Evolutionary conservation across 2,888 invertebrate species (phyloP).

Genomic region (Tetranychus truncatus): DNA sequence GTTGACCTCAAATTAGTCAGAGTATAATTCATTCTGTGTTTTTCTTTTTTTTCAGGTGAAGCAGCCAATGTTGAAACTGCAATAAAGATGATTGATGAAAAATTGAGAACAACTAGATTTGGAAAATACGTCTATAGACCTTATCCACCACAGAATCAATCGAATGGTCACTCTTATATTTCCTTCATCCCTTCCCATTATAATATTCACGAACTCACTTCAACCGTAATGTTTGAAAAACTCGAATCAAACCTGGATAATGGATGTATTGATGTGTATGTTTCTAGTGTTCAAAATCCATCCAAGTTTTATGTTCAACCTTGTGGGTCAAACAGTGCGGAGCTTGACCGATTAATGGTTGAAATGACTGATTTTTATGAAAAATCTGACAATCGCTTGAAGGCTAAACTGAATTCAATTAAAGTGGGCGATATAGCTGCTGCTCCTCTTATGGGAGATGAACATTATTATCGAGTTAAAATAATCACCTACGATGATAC

Average conservation of each 20-base stretch:
- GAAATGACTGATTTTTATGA: conserved; percentile 14
- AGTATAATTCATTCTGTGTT: neutral
- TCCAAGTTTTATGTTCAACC: conserved; percentile 1
- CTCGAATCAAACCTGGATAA: neutral
- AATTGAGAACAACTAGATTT: neutral
- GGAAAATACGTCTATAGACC: too few species aligned
- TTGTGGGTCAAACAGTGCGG: neutral
- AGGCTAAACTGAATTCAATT: neutral
- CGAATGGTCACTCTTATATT: too few species aligned
- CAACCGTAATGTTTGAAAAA: neutral
- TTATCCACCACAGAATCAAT: too few species aligned
- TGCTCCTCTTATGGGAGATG: conserved; percentile 1
- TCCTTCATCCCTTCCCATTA: too few species aligned
- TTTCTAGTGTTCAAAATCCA: conserved; percentile 4
- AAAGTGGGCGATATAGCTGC: conserved; percentile 9
- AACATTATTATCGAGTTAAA: conserved; percentile 6
- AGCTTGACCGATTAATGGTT: conserved; percentile 7
- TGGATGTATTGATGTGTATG: neutral
- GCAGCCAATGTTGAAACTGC: neutral
- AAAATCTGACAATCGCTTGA: neutral
- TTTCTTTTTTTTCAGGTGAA: neutral
- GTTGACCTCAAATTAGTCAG: neutral
- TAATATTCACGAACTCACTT: neutral
- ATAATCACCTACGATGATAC: neutral
- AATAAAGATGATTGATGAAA: neutral